Conservation (phyloP, 92 coral and sea anemone species). For the Isaurus tuberculatus region DNA sequence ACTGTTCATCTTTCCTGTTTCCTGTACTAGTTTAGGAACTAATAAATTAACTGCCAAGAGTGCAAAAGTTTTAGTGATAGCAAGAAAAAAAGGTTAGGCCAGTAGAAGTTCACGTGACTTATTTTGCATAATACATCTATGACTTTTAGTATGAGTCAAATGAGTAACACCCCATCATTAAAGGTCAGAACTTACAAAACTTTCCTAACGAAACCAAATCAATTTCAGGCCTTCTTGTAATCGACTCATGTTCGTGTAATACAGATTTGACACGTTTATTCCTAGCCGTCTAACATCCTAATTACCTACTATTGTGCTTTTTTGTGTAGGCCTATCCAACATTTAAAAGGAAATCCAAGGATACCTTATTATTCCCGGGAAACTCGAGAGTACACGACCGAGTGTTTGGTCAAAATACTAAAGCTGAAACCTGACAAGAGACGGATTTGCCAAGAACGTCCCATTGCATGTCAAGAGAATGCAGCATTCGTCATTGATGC, state of each 20-base stretch:
- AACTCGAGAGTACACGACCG: conserved; percentile 24
- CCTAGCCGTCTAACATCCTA: background rate
- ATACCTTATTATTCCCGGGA: conserved; percentile 26
- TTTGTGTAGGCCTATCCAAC: conserved; percentile 39
- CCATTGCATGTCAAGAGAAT: conserved; percentile 52
- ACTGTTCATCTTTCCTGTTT: background rate
- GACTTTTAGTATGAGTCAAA: conserved; percentile 9
- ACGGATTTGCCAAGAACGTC: conserved; percentile 50
- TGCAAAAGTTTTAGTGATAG: background rate
- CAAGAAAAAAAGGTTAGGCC: conserved; percentile 2
- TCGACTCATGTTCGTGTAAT: background rate
- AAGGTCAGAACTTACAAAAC: conserved; percentile 3
- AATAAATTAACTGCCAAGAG: conserved; percentile 3
- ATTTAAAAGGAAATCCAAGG: conserved; percentile 35
- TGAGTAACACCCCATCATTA: conserved; percentile 6
- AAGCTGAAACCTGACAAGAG: conserved; percentile 28
- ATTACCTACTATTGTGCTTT: conserved; percentile 17
- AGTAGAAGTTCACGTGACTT: background rate
- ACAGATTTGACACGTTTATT: conserved; percentile 5
- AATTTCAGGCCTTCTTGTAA: conserved; percentile 14
- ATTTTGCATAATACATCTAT: conserved; percentile 1
- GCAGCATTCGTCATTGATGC: conserved; percentile 49
- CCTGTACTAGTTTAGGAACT: conserved; percentile 3
- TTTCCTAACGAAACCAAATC: conserved; percentile 3
- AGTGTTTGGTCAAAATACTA: conserved; percentile 29